A percentile compares a stretch with the other conserved stretches of the same genome.
Conservation (phyloP, 1,140 invertebrate genomes). For the Eufriesea mexicana region DNA sequence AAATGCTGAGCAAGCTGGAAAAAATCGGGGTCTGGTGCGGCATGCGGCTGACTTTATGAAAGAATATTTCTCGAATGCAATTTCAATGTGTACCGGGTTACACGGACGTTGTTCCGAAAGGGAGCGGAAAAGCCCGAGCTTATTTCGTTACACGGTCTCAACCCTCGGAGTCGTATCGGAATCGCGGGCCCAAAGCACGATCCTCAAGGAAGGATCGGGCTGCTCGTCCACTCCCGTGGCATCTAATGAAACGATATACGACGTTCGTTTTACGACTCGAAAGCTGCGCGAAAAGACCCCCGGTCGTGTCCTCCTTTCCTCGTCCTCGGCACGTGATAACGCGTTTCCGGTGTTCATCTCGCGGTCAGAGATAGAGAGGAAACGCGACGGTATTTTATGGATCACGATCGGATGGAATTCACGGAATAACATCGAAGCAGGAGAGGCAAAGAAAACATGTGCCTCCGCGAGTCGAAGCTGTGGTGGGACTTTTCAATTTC, state of each 20-base stretch:
- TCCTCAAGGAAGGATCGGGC: no score
- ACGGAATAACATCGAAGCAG: conserved; percentile 19
- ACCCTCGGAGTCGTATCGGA: no score
- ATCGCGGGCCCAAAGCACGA: no score
- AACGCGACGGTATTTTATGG: conserved; percentile 10
- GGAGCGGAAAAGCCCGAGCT: no score
- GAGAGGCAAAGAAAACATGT: conserved; percentile 34
- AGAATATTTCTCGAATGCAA: neutral
- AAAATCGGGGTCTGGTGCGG: neutral
- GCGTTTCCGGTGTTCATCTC: neutral
- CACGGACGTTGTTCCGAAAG: no score
- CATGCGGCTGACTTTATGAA: neutral
- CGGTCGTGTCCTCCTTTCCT: neutral
- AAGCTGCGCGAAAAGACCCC: neutral
- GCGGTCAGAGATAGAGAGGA: neutral
- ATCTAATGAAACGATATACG: no score
- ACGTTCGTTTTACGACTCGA: neutral
- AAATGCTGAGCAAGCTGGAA: neutral
- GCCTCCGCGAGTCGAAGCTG: neutral
- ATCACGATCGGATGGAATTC: conserved; percentile 36
- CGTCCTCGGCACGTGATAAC: neutral
- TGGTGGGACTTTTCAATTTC: conserved; percentile 44
- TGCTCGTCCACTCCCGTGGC: no score
- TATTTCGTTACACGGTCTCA: no score
- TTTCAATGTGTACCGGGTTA: neutral